Percentiles rank a stretch among this genome's conserved stretches.
Evolutionary conservation across 2,888 invertebrate species (phyloP).

Genomic region (Drosophila gaucha): DNA sequence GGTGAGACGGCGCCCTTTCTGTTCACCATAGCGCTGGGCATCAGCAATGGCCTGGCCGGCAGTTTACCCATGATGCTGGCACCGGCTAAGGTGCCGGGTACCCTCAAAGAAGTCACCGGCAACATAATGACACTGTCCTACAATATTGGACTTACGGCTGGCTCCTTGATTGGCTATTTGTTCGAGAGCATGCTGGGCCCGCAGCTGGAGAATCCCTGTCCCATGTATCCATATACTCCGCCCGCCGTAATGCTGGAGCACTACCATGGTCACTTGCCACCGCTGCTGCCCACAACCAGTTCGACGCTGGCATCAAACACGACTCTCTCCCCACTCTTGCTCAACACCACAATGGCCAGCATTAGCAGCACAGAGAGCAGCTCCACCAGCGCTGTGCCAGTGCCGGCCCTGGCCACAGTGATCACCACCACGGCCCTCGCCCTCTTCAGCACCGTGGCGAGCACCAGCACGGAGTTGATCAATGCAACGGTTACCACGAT

Average conservation of each 20-base stretch:
- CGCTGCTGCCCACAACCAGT: slow-evolving; percentile 52
- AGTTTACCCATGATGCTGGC: slow-evolving; percentile 97
- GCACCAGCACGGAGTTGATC: slow-evolving; percentile 72
- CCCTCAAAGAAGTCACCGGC: slow-evolving; percentile 95
- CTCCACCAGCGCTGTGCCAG: slow-evolving; percentile 47
- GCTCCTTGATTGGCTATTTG: slow-evolving; percentile 93
- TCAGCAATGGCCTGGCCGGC: slow-evolving; percentile 94
- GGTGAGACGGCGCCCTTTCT: slow-evolving; percentile 88
- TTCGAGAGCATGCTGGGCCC: slow-evolving; percentile 88
- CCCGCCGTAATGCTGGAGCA: slow-evolving; percentile 74
- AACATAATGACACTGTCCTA: slow-evolving; percentile 97
- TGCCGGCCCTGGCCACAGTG: slow-evolving; percentile 63
- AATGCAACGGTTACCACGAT: slow-evolving; percentile 78
- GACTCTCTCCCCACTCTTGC: slow-evolving; percentile 52
- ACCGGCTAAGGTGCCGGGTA: slow-evolving; percentile 93
- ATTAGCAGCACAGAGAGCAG: slow-evolving; percentile 48
- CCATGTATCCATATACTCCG: slow-evolving; percentile 81
- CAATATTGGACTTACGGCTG: slow-evolving; percentile 93
- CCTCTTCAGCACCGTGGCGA: slow-evolving; percentile 66
- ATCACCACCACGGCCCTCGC: slow-evolving; percentile 75
- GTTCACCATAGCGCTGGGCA: slow-evolving; percentile 89
- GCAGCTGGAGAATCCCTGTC: slow-evolving; percentile 85
- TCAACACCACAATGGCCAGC: slow-evolving; percentile 56
- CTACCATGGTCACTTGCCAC: slow-evolving; percentile 58
- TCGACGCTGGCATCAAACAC: slow-evolving; percentile 35